A percentile compares a stretch with the other conserved stretches of the same genome.
phyloP scores from a whole-genome alignment of 2,797 vertebrate genomes.

The Arctocebus calabarensis region DNA sequence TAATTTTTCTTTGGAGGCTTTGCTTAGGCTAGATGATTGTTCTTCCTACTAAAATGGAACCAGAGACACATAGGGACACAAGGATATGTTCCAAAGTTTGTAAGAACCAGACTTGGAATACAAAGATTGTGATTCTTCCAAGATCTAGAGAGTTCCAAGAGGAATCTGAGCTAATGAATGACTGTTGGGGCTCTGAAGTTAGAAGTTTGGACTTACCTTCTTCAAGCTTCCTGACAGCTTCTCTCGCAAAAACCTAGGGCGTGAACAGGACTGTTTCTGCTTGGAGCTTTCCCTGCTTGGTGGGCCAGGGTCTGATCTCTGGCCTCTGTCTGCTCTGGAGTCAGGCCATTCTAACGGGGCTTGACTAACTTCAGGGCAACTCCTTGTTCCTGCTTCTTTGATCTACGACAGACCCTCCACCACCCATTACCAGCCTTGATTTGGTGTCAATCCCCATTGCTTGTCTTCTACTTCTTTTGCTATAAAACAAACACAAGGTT shows the following conservation, averaged over 20 bases:
- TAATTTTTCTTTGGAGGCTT: not conserved
- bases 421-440: not conserved
- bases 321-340: not conserved
- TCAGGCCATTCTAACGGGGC: not conserved
- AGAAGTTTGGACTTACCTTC: not conserved
- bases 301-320: not conserved
- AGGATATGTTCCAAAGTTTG: not conserved
- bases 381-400: not conserved
- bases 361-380: not conserved
- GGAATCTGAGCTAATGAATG: not conserved
- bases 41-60: not conserved
- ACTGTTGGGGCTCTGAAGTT: not conserved
- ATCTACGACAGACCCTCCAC: not conserved
- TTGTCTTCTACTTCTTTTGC: not conserved
- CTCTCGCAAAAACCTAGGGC: not conserved
- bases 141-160: not conserved
- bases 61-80: not conserved
- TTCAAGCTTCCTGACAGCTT: not conserved
- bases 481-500: not conserved
- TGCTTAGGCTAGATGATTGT: not conserved
- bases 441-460: not conserved
- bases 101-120: not conserved
- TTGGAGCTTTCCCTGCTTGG: not conserved
- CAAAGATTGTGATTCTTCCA: not conserved
- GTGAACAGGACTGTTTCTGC: not conserved